phyloP scores from a whole-genome alignment of 2,113 vertebrate species.

The Anas platyrhynchos region DNA sequence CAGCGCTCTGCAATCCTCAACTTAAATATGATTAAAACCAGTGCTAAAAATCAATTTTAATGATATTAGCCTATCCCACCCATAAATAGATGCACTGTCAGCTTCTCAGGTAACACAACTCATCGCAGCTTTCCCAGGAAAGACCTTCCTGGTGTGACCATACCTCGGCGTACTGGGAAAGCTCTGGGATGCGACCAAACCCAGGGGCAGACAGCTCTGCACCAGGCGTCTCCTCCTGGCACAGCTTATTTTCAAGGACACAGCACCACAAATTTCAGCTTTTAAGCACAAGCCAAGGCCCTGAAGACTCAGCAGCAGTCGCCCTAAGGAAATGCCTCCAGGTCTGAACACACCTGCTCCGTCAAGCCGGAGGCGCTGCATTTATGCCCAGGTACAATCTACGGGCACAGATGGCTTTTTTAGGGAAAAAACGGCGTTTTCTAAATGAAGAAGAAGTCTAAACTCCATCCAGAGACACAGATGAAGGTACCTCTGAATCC shows the following conservation, averaged over 20 bases:
- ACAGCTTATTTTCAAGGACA: not conserved
- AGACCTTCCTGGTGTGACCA: too few relatives aligned
- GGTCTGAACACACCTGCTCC: not conserved
- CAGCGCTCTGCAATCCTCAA: not conserved
- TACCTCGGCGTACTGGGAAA: not conserved
- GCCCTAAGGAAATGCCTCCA: not conserved
- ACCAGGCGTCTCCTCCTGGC: too few relatives aligned
- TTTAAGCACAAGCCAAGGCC: not conserved
- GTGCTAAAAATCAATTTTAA: not conserved
- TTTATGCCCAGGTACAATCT: not conserved
- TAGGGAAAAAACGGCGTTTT: not conserved
- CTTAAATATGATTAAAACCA: not conserved
- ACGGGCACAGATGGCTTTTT: not conserved
- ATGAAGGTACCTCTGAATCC: not conserved
- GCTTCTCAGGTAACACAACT: not conserved
- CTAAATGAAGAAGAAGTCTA: not conserved
- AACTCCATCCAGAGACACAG: not conserved
- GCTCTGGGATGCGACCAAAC: not conserved
- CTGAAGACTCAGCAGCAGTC: not conserved
- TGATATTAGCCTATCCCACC: accelerated
- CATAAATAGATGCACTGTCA: not conserved
- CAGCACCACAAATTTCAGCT: not conserved
- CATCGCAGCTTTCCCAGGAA: not conserved
- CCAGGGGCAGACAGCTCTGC: too few relatives aligned
- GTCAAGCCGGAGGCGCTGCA: not conserved